These are phyloP conservation scores for Epizoanthus scotinus DNA, from an alignment of 92 coral and sea anemone genomes.

Conservation along the genomic window DNA sequence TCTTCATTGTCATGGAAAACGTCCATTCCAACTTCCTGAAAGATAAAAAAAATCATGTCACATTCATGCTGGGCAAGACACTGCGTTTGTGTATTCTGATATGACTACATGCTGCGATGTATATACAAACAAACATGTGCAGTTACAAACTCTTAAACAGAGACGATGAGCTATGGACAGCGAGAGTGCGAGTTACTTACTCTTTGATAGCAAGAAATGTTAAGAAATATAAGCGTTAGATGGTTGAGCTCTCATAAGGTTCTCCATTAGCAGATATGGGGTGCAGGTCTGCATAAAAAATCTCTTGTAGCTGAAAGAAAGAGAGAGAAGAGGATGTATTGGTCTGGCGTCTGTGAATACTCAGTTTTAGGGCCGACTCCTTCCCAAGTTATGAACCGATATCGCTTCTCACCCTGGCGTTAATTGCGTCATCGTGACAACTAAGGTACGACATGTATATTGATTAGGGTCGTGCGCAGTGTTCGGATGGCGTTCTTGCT, in stretches of 20 bases:
- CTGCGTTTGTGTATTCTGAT: too few species aligned
- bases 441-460: too few species aligned
- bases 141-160: too few species aligned
- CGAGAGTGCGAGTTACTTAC: slow-evolving; percentile 13
- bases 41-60: not conserved
- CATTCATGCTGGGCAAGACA: not conserved
- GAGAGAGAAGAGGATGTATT: slow-evolving; percentile 30
- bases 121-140: too few species aligned
- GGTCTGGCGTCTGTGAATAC: not conserved
- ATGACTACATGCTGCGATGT: too few species aligned
- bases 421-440: too few species aligned
- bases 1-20: slow-evolving; percentile 40
- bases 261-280: slow-evolving; percentile 38
- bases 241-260: slow-evolving; percentile 44
- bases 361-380: too few species aligned
- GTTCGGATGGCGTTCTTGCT: too few species aligned
- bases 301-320: slow-evolving; percentile 39
- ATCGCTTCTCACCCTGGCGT: too few species aligned
- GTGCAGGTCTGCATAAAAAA: slow-evolving; percentile 38
- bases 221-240: slow-evolving; percentile 16
- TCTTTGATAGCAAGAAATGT: slow-evolving; percentile 13
- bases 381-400: too few species aligned
- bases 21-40: slow-evolving; percentile 56
- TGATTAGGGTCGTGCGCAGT: too few species aligned
- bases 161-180: not conserved